Conservation (phyloP, 35 echinoderm and acorn worm species). For the Strongylocentrotus purpuratus region DNA sequence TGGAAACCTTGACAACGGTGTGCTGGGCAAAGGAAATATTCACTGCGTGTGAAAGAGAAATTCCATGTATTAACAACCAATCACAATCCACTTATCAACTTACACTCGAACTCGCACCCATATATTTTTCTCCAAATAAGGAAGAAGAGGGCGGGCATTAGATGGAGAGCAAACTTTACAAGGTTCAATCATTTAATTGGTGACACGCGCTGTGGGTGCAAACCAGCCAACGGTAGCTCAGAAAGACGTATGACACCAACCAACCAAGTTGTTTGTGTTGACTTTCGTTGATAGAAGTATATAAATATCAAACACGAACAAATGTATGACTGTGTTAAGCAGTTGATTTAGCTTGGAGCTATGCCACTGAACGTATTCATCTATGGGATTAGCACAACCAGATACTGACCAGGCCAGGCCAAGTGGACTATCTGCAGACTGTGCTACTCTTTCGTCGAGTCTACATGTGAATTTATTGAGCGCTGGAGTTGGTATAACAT, state of each 20-base stretch:
- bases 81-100: background rate
- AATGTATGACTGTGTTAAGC: background rate
- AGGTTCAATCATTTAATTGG: background rate
- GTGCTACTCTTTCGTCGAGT: background rate
- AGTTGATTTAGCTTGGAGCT: background rate
- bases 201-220: background rate
- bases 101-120: background rate
- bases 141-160: conserved; percentile 2
- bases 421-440: background rate
- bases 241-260: background rate
- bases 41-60: background rate
- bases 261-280: background rate
- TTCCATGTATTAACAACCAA: conserved; percentile 4
- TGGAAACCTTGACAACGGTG: background rate
- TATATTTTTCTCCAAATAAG: background rate
- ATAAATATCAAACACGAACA: background rate
- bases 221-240: background rate
- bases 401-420: background rate
- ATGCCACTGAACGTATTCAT: background rate
- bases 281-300: background rate
- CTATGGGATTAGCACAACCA: background rate
- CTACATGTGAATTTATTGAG: background rate
- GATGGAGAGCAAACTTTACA: background rate
- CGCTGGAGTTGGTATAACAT: background rate
- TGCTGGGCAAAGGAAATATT: background rate